Conservation (phyloP, 2,888 invertebrate species). For the Hedya salicella region DNA sequence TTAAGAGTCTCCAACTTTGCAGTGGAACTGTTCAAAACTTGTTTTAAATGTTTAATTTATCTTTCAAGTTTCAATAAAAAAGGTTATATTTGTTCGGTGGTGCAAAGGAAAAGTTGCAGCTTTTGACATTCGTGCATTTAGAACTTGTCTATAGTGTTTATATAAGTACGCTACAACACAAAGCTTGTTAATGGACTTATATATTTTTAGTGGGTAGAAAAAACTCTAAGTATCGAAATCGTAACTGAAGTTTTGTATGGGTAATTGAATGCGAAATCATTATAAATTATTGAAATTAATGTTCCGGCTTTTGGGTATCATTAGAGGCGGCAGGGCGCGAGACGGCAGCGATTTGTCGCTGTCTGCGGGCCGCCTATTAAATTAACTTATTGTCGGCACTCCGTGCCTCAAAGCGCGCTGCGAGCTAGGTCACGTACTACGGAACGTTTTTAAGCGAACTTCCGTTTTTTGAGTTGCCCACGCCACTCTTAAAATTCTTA, state of each 20-base stretch:
- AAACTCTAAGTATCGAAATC: conserved; percentile 19
- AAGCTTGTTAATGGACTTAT: neutral
- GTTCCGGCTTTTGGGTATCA: conserved; percentile 47
- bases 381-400: conserved; percentile 52
- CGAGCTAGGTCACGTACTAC: conserved; percentile 66
- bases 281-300: conserved; percentile 55
- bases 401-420: conserved; percentile 37
- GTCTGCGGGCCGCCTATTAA: conserved; percentile 51
- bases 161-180: too few species aligned
- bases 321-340: conserved; percentile 48
- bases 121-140: conserved; percentile 4
- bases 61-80: conserved; percentile 25
- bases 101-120: conserved; percentile 18
- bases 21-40: conserved; percentile 16
- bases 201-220: neutral
- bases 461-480: conserved; percentile 66
- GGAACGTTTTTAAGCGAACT: conserved; percentile 76
- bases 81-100: conserved; percentile 9
- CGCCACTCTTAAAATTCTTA: conserved; percentile 55
- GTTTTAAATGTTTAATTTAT: conserved; percentile 31
- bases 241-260: conserved; percentile 33
- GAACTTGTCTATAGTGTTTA: neutral
- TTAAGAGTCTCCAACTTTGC: conserved; percentile 24
- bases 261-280: conserved; percentile 50
- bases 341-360: conserved; percentile 55